Percentiles rank a stretch among this genome's conserved stretches.
Evolutionary conservation across 2,888 invertebrate genomes (phyloP).

Genomic region (Pheosia tremula): DNA sequence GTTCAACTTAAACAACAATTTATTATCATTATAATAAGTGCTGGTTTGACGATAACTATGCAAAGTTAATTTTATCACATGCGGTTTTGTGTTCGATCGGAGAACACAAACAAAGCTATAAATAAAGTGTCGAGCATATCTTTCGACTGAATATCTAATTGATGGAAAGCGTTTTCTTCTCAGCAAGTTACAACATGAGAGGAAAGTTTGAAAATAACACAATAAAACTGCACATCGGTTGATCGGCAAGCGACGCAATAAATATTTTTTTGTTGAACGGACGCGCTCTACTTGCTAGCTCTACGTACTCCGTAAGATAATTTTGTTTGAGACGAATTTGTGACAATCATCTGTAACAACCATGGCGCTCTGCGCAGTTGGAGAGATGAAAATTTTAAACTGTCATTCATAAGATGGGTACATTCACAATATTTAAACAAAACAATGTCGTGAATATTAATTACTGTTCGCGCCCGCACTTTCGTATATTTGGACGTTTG

Average conservation of each 20-base stretch:
- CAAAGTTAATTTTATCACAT: slow-evolving; percentile 1
- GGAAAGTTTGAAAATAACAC: slow-evolving; percentile 49
- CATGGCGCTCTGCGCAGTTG: slow-evolving; percentile 10
- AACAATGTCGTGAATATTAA: too few relatives aligned
- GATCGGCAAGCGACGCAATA: slow-evolving; percentile 55
- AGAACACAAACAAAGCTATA: slow-evolving; percentile 5
- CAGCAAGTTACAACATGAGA: slow-evolving; percentile 51
- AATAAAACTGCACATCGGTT: slow-evolving; percentile 50
- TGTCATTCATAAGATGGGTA: background rate
- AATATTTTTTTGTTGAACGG: slow-evolving; percentile 48
- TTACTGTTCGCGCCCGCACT: too few relatives aligned
- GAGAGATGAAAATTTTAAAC: background rate
- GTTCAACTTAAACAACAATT: background rate
- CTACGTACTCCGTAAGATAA: slow-evolving; percentile 48
- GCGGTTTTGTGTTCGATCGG: background rate
- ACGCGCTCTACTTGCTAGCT: slow-evolving; percentile 58
- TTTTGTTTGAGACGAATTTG: slow-evolving; percentile 54
- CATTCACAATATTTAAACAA: background rate
- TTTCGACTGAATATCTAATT: slow-evolving; percentile 49
- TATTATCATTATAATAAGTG: background rate
- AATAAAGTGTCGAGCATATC: slow-evolving; percentile 25
- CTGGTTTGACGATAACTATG: background rate
- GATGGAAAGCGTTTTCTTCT: slow-evolving; percentile 59
- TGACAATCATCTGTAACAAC: slow-evolving; percentile 47
- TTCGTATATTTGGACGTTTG: too few relatives aligned